Conservation (phyloP, 2,888 invertebrate species). For the Melipona beecheii region DNA sequence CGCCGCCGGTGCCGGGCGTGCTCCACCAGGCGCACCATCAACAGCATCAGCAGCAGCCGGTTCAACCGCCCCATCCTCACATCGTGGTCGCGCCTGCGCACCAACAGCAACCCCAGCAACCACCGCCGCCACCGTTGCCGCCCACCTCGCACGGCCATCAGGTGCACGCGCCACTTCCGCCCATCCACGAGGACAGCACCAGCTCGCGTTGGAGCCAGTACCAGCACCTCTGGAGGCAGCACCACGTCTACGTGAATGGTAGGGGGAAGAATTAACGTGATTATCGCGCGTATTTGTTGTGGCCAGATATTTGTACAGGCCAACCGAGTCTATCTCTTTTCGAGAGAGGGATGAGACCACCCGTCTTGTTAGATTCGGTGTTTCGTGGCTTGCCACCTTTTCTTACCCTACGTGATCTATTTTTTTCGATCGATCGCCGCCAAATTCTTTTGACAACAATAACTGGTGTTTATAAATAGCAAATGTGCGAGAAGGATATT, state of each 20-base stretch:
- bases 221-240: constrained; percentile 91
- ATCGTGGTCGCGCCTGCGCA: constrained; percentile 81
- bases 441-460: no score
- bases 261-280: constrained; percentile 81
- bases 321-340: no score
- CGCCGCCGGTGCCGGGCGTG: constrained; percentile 83
- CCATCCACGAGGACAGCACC: constrained; percentile 87
- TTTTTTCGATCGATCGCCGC: no score
- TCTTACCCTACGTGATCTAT: no score
- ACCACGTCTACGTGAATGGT: constrained; percentile 91
- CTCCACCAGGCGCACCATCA: constrained; percentile 81
- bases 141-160: constrained; percentile 88
- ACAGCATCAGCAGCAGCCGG: constrained; percentile 70
- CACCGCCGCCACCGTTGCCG: constrained; percentile 86
- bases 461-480: no score
- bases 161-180: constrained; percentile 87
- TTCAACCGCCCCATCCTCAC: constrained; percentile 79
- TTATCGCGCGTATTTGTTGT: no score
- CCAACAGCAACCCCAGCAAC: constrained; percentile 77
- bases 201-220: constrained; percentile 89
- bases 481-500: no score
- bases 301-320: no score
- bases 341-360: no score
- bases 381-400: no score
- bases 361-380: no score